Conservation (phyloP, 2,888 invertebrate species). For the Clivina fossor region DNA sequence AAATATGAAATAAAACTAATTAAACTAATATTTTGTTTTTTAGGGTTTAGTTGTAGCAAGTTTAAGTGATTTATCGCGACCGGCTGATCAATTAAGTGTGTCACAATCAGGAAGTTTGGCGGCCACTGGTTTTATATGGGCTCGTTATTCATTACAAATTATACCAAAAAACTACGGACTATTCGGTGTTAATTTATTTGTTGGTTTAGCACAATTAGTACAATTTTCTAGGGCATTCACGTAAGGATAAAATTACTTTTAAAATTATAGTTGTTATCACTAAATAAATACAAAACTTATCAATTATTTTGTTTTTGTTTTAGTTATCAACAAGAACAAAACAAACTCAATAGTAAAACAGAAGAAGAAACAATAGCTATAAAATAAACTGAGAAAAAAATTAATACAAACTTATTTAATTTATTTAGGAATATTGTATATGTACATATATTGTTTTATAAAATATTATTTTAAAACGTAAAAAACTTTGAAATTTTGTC, state of each 20-base stretch:
- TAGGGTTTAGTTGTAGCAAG: constrained; percentile 86
- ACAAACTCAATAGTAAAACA: not conserved
- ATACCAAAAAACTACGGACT: constrained; percentile 90
- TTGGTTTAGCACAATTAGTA: constrained; percentile 82
- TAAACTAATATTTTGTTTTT: constrained; percentile 48
- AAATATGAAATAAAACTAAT: too few species aligned
- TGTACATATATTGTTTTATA: not conserved
- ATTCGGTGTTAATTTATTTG: constrained; percentile 72
- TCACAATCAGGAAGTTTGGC: constrained; percentile 78
- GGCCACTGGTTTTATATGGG: constrained; percentile 87
- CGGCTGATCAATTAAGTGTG: constrained; percentile 80
- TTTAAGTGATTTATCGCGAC: constrained; percentile 79
- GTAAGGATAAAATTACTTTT: constrained; percentile 45
- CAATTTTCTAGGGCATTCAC: constrained; percentile 76
- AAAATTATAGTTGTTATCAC: not conserved
- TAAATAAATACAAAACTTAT: not conserved
- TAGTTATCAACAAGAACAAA: constrained; percentile 6
- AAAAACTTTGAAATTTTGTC: too few species aligned
- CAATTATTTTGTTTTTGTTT: constrained; percentile 6
- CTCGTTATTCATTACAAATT: constrained; percentile 87
- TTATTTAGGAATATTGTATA: not conserved
- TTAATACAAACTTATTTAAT: too few species aligned
- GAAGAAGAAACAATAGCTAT: not conserved
- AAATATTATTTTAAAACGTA: not conserved
- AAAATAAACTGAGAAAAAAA: not conserved